phyloP scores from a whole-genome alignment of 2,797 vertebrate genomes.

The Poecilia gillii region DNA sequence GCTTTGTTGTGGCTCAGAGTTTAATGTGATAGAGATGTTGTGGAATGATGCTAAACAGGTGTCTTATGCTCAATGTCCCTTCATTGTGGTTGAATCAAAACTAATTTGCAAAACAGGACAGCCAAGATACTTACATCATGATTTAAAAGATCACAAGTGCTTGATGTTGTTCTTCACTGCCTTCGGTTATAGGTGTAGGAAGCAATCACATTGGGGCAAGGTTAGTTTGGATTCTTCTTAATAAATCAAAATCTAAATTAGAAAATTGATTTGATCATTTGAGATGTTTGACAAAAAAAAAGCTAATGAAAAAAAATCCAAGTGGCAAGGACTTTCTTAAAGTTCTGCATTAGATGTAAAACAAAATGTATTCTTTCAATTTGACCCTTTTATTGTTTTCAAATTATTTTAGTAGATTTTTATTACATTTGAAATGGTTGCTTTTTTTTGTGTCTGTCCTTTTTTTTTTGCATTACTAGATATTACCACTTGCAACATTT shows the following conservation, averaged over 20 bases:
- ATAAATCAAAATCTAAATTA: background rate
- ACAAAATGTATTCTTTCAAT: background rate
- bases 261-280: background rate
- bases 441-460: background rate
- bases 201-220: background rate
- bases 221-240: background rate
- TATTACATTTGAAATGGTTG: background rate
- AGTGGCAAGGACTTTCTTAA: background rate
- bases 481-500: constrained; percentile 22
- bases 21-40: background rate
- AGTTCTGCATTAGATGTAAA: background rate
- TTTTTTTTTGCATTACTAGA: background rate
- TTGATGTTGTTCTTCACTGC: background rate
- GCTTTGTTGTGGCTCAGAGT: background rate
- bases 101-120: background rate
- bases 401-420: background rate
- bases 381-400: background rate
- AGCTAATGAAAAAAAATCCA: background rate
- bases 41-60: background rate
- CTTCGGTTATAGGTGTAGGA: background rate
- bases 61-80: background rate
- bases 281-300: background rate
- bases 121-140: background rate
- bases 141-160: background rate
- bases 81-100: background rate